phyloP scores from a whole-genome alignment of 2,797 vertebrate genomes.

The Rhabdomys pumilio region DNA sequence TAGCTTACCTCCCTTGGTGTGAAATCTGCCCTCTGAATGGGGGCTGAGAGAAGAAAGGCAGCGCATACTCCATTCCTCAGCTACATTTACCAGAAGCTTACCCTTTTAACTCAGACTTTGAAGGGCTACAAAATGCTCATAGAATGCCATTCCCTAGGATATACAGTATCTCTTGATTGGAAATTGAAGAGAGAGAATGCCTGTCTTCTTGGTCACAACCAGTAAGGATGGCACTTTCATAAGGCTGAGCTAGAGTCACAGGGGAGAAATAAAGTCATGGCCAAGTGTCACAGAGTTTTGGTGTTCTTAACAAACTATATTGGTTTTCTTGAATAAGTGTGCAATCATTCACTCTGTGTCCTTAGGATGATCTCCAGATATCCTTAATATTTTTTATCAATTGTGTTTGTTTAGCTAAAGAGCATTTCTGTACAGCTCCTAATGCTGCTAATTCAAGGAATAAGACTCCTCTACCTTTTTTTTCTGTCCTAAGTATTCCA shows the following conservation, averaged over 20 bases:
- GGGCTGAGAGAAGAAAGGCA: not conserved
- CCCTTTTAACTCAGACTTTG: not conserved
- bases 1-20: not conserved
- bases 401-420: not conserved
- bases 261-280: not conserved
- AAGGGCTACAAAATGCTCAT: not conserved
- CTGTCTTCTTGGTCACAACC: not conserved
- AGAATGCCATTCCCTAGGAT: not conserved
- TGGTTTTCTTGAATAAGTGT: conserved; percentile 48
- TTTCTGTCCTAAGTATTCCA: not conserved
- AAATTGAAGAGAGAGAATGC: not conserved
- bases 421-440: not conserved
- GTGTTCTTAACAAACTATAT: not conserved
- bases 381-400: not conserved
- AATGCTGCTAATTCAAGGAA: not conserved
- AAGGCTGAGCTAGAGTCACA: not conserved
- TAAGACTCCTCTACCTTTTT: not conserved
- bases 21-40: not conserved
- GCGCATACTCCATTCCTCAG: not conserved
- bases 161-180: not conserved
- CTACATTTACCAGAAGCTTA: not conserved
- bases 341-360: not conserved
- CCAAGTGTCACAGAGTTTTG: not conserved
- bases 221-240: not conserved
- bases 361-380: not conserved